phyloP scores from a whole-genome alignment of 1,140 invertebrate genomes.

The Propsilocerus akamusi region DNA sequence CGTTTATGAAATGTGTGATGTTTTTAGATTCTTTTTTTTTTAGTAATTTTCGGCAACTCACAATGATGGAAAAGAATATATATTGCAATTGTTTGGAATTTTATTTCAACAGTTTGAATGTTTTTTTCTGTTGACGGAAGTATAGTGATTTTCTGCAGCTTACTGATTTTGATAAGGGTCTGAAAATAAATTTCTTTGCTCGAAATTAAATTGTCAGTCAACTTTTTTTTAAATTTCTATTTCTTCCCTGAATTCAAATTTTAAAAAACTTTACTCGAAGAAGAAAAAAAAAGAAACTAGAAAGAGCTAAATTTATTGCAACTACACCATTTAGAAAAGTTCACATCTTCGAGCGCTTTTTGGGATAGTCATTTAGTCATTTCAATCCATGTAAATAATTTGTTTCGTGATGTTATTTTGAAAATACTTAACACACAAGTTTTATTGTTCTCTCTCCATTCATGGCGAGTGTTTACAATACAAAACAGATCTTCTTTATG shows the following conservation, averaged over 20 bases:
- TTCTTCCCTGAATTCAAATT: conserved; percentile 1
- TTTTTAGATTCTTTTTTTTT: conserved; percentile 1
- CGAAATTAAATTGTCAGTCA: no score
- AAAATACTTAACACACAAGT: no score
- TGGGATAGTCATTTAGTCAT: no score
- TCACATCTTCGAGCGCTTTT: no score
- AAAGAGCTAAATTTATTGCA: no score
- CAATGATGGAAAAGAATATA: not conserved
- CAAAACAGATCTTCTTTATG: not conserved
- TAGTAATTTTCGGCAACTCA: not conserved
- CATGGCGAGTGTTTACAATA: not conserved
- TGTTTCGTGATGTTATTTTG: no score
- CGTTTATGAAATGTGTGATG: not conserved
- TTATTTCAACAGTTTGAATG: not conserved
- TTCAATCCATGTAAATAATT: no score
- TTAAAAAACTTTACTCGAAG: no score
- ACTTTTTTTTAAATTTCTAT: no score
- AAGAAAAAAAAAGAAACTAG: no score
- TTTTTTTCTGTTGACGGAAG: not conserved
- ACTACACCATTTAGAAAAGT: no score
- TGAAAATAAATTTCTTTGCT: not conserved
- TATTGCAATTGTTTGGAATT: conserved; percentile 1
- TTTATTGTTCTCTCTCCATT: no score
- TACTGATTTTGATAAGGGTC: conserved; percentile 1
- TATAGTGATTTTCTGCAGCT: not conserved